Base-by-base conservation (phyloP, 64 coral and sea anemone genomes). In the Platygyra sinensis region DNA sequence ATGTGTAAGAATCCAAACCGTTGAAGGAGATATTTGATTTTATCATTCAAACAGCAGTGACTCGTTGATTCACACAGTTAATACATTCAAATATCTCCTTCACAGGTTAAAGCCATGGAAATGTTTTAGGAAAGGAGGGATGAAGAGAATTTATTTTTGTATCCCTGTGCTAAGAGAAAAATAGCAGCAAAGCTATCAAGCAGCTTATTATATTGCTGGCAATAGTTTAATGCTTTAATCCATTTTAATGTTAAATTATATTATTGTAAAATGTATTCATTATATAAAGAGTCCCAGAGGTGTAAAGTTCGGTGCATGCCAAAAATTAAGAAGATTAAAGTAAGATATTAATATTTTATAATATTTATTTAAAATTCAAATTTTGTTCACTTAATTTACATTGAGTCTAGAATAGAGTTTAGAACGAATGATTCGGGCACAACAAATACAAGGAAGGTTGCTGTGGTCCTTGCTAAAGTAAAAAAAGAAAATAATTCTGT, bases 361-460 rank as follows among this genome's bases (percentile, higher is more conserved):
- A 72, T 85, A 85, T 85, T 85, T 85, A 85, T 85, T 85, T 85
- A 85, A 85, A 85, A 71, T 85, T 85, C 81, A 85, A 67, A 85
- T 85, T 71, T 85, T 85, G 81, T 85, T 85, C 65, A 69, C 63
- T 67, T 67, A 67, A 24, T 67, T 67, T 67, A 67, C 65, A 69
- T 27, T 69, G 22, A 27, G 65, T 27, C 10, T 69, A 27, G 65
- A n/a, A 11, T 65, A 65, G 62, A 65, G 15, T 65, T 65, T 4
- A 24, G 18, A 22, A 69, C 5, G 8, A 69, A 69, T 69, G 25
- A 69, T 69, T 28, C 10, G 65, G 65, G 4, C 80, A 65, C 61
- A 65, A 83, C 7, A 65, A 83, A 67, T 72, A 24, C 38, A 52
- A 85, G 9, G 71, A 42, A 71, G 67, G 62, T 85, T 71, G n/a